Evolutionary conservation across 2,797 vertebrate species (phyloP).

Genomic region (Trachurus trachurus): DNA sequence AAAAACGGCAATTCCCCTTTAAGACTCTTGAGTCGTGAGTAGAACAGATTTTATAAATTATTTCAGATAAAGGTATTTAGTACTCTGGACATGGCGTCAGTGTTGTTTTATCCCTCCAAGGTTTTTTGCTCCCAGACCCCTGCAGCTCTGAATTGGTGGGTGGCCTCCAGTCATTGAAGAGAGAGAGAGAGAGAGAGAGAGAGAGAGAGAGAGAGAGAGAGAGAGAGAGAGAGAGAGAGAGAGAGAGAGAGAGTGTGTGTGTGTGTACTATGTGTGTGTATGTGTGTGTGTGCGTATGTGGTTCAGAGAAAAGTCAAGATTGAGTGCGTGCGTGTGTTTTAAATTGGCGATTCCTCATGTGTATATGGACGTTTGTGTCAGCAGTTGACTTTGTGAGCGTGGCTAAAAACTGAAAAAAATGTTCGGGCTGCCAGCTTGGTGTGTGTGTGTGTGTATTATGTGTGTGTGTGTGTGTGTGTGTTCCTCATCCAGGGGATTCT

Average conservation of each 20-base stretch:
- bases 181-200: no score
- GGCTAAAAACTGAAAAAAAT: slow-evolving; percentile 15
- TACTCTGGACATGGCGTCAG: not conserved
- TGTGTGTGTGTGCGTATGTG: not conserved
- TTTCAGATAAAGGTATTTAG: not conserved
- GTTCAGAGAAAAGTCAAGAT: not conserved
- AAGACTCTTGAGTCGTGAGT: not conserved
- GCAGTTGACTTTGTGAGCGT: not conserved
- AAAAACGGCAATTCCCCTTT: no score
- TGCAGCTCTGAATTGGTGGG: not conserved
- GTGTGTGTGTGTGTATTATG: slow-evolving; percentile 13
- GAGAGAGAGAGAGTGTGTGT: not conserved
- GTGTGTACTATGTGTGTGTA: not conserved
- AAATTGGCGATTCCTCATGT: slow-evolving; percentile 4
- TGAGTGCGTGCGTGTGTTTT: not conserved
- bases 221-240: no score
- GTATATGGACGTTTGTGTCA: slow-evolving; percentile 5
- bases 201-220: no score
- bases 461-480: not conserved
- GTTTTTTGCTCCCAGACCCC: not conserved
- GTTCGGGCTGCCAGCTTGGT: slow-evolving; percentile 18
- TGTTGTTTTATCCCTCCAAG: slow-evolving; percentile 9
- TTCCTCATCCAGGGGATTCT: slow-evolving; percentile 52
- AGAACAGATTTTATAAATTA: not conserved
- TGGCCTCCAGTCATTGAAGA: slow-evolving; percentile 12